Evolutionary conservation across 1,140 invertebrate genomes (phyloP), one percentile per base, ranked within the genome.

Genomic region (Drosophila setifemur): DNA sequence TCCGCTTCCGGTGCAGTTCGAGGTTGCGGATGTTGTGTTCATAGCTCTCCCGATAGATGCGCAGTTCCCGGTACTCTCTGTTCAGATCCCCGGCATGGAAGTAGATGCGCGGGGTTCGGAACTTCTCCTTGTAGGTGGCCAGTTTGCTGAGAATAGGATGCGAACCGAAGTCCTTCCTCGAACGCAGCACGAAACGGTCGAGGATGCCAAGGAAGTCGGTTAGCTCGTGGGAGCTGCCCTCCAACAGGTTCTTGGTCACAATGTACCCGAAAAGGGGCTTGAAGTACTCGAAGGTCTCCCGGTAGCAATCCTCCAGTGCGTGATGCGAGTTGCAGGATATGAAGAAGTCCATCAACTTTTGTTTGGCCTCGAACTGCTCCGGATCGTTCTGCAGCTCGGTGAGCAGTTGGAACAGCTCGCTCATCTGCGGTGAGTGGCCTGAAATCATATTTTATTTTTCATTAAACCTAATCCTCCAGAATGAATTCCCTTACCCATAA

Each of bases 231-330:
- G 67, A 63, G 7, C 44, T 61, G 12, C 29, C 14, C 5, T 63
- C 52, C 4, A 70, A 33, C 4, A 88, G 3, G n/a, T 89, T 73
- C 19, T 83, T 87, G 14, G 66, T 88, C 2, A 90, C 71, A 2
- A 90, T 88, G 29, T 88, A 90, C 7, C 85, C 88, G 5, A 90
- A 90, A 0, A 90, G 28, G 1, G 88, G 88, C 39, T 77, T 88
- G 7, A 90, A 90, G 33, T 81, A 89, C 33, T 88, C 85, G n/a
- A 87, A 90, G 1, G 81, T 73, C 48, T 89, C 73, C 0, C 85
- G 81, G 57, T 90, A 90, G 16, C 88, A 90, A 28, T 90, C 88
- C n/a, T 89, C 83, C 21, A 90, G 18, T 2, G 57, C 43, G 21
- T 79, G 87, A 0, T 63, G 33, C 0, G 43, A 55, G 35, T 87